These are phyloP conservation scores for Zeuzera pyrina DNA, from an alignment of 2,888 invertebrate genomes.

Conservation along the genomic window DNA sequence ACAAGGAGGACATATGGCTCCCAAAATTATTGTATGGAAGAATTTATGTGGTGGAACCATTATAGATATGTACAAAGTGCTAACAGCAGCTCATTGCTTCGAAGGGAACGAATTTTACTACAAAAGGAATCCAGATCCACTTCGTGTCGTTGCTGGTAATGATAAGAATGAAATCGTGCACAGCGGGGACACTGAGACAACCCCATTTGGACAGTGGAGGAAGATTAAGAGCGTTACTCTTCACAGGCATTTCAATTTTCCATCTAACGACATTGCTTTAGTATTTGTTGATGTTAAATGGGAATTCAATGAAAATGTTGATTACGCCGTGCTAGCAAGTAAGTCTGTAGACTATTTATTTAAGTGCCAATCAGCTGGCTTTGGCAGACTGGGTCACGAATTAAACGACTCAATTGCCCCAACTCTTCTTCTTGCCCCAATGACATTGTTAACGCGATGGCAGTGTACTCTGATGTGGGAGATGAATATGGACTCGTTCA, in stretches of 20 bases:
- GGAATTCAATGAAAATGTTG: constrained; percentile 23
- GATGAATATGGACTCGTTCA: constrained; percentile 34
- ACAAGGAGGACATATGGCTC: background rate
- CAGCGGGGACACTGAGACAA: constrained; percentile 25
- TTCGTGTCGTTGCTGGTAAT: constrained; percentile 38
- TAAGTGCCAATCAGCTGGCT: constrained; percentile 35
- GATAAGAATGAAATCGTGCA: constrained; percentile 21
- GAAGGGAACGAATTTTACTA: constrained; percentile 34
- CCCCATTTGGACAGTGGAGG: constrained; percentile 23
- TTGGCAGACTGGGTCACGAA: constrained; percentile 23
- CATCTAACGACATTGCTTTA: constrained; percentile 38
- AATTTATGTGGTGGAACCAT: constrained; percentile 50
- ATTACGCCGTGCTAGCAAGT: constrained; percentile 21
- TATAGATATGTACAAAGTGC: constrained; percentile 25
- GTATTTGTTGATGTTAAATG: constrained; percentile 22
- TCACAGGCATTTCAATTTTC: constrained; percentile 24
- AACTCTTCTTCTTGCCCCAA: constrained; percentile 28
- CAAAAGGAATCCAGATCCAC: constrained; percentile 15
- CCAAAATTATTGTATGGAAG: constrained; percentile 24
- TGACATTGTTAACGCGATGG: constrained; percentile 25
- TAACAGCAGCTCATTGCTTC: constrained; percentile 55
- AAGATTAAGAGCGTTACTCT: constrained; percentile 15
- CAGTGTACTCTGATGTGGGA: constrained; percentile 37
- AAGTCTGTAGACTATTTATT: constrained; percentile 23
- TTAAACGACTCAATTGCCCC: constrained; percentile 17